Evolutionary conservation across 2,888 invertebrate genomes (phyloP), one percentile per base, ranked within the genome.

Genomic region (Cantharis flavilabris): DNA sequence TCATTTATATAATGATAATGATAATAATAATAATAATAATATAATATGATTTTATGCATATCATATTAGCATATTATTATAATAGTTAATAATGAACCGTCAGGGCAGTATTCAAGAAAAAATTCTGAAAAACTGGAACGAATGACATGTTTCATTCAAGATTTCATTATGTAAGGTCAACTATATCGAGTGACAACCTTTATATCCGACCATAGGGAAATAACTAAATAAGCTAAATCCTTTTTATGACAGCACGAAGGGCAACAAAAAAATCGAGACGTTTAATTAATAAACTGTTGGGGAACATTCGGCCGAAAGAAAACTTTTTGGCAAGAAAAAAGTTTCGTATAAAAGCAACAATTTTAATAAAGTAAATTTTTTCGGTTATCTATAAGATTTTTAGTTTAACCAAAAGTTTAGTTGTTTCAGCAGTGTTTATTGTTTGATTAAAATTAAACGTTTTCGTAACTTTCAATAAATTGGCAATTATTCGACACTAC

Each of bases 361-460:
- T 67, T 67, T 23, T 23, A 67, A 65, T 65, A 67, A 67, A 67
- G 65, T 23, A 67, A 67, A 65, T 65, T 65, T 65, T n/a, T 3
- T 20, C 20, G 20, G 20, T 20, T 20, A 20, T 20, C 20, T 20
- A 3, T 9, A 23, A 67, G 23, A 67, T 23, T 65, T n/a, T 65
- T 65, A 65, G 14, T 65, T 20, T 14, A 23, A 65, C 16, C 7
- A 23, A 71, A 76, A 73, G 67, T 76, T 18, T 9, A 73, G 70
- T 71, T 69, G 74, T 74, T 73, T 73, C 63, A 10, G 62, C 20
- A 64, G 28, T 77, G 67, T 62, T 28, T 63, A 49, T 20, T 77
- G 67, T 62, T 30, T 63, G 73, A 77, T 77, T 73, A 77, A 77
- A 77, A 77, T 74, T 70, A 64, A 76, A 70, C 72, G 72, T 70